A percentile compares a stretch with the other conserved stretches of the same genome.
phyloP scores from a whole-genome alignment of 2,113 vertebrate species.

The Rhinolophus ferrumequinum region DNA sequence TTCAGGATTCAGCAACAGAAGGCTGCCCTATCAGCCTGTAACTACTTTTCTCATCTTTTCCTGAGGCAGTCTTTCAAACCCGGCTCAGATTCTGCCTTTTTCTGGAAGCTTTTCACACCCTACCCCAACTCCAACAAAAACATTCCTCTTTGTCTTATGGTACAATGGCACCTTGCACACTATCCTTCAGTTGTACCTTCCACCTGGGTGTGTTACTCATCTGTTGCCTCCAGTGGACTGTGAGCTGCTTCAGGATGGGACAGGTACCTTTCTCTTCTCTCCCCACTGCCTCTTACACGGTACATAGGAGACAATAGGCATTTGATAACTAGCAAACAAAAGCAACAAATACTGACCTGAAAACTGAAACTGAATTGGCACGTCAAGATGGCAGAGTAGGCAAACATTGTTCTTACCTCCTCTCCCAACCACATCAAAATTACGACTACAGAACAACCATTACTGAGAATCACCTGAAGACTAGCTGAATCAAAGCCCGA shows the following conservation, averaged over 20 bases:
- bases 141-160: neutral
- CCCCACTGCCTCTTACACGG: neutral
- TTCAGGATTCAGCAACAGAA: fast-evolving
- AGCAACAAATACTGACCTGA: neutral
- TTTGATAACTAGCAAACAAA: neutral
- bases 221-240: neutral
- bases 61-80: fast-evolving
- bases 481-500: too few species aligned
- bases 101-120: neutral
- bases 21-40: neutral
- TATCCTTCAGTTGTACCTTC: fast-evolving
- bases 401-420: too few species aligned
- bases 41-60: neutral
- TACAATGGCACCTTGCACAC: fast-evolving
- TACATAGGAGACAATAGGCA: neutral
- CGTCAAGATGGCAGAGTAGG: too few species aligned
- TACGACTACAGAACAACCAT: too few species aligned
- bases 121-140: too few species aligned
- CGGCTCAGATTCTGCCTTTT: neutral
- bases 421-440: too few species aligned
- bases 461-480: too few species aligned
- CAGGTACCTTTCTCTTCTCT: neutral
- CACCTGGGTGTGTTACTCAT: neutral
- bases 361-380: neutral
- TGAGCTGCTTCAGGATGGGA: neutral